Base-by-base conservation (phyloP, 1,140 invertebrate species). In the Temnothorax curvispinosus region DNA sequence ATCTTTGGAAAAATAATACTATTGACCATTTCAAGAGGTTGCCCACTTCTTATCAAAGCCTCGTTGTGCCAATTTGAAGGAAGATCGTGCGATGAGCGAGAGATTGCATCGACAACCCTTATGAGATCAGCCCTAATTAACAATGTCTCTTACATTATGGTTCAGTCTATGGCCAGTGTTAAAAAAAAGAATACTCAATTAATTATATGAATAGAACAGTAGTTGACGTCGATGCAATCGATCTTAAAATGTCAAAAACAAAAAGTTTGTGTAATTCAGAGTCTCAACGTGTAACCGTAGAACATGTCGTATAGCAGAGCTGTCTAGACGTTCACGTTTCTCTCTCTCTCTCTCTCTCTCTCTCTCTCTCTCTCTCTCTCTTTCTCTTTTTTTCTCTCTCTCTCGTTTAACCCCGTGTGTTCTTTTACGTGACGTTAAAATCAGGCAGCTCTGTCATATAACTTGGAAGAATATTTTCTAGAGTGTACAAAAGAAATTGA, bases 401-500 rank as follows among this genome's bases (percentile, higher is more conserved):
- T 78, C 60, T 77, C 44, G 13, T 7, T 76, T n/a, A 54, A 58
- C 35, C 13, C 74, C 35, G n/a, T 21, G 38, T 41, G 74, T 38
- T 76, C 35, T 38, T n/a, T 78, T 32, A 13, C 35, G 38, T 41
- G 21, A 52, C 47, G n/a, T 41, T 52, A 21, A 58, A 77, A 11
- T 74, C 21, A 56, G 50, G 9, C 50, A 78, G 58, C 58, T 78
- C 38, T 78, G 41, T 78, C 75, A 41, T 78, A 78, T 78, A 64
- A 65, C 58, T 64, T 69, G 47, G 77, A 80, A 80, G 77, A 80
- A 69, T 80, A 80, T 80, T 69, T 80, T 80, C 64, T 80, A 80
- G n/a, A 52, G 47, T 80, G 47, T 69, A 69, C 47, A 54, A 69
- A 80, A 9, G 18, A 80, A 9, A 27, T 80, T 27, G 27, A 69